Evolutionary conservation across 2,888 invertebrate species (phyloP), one percentile per base, ranked within the genome.

Genomic region (Idaea aversata): DNA sequence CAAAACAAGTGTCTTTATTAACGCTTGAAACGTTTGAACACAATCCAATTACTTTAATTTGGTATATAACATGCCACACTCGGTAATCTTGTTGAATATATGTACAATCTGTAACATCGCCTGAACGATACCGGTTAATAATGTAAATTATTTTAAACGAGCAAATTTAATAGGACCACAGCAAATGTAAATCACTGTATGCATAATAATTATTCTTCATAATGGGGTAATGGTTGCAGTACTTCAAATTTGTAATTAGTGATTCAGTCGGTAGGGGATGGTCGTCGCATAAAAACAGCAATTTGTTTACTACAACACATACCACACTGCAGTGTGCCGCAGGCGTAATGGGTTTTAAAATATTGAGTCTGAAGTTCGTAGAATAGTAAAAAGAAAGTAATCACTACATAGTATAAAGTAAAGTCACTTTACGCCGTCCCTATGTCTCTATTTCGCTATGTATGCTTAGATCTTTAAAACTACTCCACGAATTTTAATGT

Each of bases 201-300:
- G 63, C 64, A 70, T 73, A 67, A 72, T 73, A 70, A 75, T 74
- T 70, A 74, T 71, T 75, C 71, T 74, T 75, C 68, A 72, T 71
- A 65, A 70, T 59, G 47, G 66, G 57, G 61, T 75, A 72, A 75
- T 69, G 70, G 70, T 58, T 67, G 62, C 64, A 59, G 70, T 70
- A 66, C 59, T 70, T 72, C 67, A 70, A 69, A 69, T 65, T 70
- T 67, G 70, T 73, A 72, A 74, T 75, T 73, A 75, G 68, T 68
- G 63, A 63, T 67, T 61, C 64, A 67, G 66, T 61, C 15, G 67
- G 64, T 63, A 68, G 65, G 62, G 64, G 64, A 63, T 64, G 65
- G 62, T 64, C 38, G 60, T 61, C 25, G 64, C 34, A 61, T 64
- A 69, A 70, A 68, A 70, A 70, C 16, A 64, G 63, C 65, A 68